Percentiles rank a stretch among this genome's conserved stretches.
These are phyloP conservation scores for Brachionus plicatilis DNA, from an alignment of 1,140 invertebrate genomes.

Conservation along the genomic window DNA sequence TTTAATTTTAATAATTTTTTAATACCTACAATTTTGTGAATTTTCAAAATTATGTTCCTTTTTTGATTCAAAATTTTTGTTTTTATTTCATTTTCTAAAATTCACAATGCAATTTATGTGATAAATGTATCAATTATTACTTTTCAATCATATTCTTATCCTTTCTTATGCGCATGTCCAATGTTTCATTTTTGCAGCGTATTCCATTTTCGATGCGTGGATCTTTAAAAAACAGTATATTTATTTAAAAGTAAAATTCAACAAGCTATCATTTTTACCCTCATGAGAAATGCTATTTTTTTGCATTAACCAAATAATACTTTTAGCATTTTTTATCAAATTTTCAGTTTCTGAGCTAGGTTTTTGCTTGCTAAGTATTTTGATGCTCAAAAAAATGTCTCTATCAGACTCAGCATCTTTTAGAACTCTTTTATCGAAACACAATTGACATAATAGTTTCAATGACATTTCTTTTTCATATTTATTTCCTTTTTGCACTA, in stretches of 20 bases:
- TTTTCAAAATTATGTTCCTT: too few species aligned
- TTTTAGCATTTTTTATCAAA: background rate
- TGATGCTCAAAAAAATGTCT: background rate
- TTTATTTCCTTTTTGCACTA: background rate
- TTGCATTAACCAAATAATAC: slow-evolving; percentile 4
- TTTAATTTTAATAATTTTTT: too few species aligned
- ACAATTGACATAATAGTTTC: slow-evolving; percentile 23
- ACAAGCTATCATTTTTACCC: background rate
- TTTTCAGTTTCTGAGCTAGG: background rate
- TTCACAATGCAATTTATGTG: too few species aligned
- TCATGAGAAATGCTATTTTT: background rate
- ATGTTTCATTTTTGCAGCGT: background rate
- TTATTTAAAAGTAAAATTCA: background rate
- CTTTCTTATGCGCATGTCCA: background rate
- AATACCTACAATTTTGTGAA: too few species aligned
- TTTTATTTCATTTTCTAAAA: too few species aligned
- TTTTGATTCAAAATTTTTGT: too few species aligned
- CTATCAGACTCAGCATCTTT: background rate
- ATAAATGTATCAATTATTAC: background rate
- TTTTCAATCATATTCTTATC: background rate
- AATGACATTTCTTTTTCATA: background rate
- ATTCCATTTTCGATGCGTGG: background rate
- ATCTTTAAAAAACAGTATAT: background rate
- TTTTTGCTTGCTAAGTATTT: background rate
- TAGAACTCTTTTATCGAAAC: background rate